Base-by-base conservation (phyloP, 2,113 vertebrate genomes). In the Nansenia antarctica region DNA sequence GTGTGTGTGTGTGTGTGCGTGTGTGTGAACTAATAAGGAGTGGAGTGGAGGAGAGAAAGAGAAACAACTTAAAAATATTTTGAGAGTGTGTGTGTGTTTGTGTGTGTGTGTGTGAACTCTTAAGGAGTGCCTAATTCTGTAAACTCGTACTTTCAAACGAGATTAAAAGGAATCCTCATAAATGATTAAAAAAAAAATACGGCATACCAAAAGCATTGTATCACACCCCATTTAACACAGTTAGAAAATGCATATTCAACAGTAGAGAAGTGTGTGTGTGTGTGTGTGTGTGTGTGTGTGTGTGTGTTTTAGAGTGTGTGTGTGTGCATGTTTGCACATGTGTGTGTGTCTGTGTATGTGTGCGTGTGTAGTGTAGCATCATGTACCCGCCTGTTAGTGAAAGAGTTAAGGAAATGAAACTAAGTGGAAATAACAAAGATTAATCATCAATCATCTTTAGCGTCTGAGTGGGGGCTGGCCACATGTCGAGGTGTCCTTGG, bases 161-260 rank as follows among this genome's bases (percentile, higher is more conserved):
- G 82, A 88, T 90, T 70, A 84, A 80, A 79, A 64, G 72, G 83
- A 85, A 84, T 72, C 62, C 71, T 67, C 61, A 77, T 69, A 85
- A 86, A 89, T 83, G 81, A 87, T 74, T 69, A 86, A 87, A n/a
- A 89, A 89, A 89, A 86, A 80, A 86, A 78, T 82, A 49, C 73
- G 83, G n/a, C n/a, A n/a, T n/a, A n/a, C 34, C 81, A 68, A 68
- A 89, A 86, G 84, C 65, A 82, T 78, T 67, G 70, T 20, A 78
- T 84, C 85, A 87, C 87, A 75, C 76, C 76, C 82, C 88, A 88
- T 91, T 91, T 88, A 87, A 79, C 89, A 83, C 59, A 62, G 62
- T 74, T 66, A 69, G 35, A 54, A 70, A 57, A 67, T 39, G 64
- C 59, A 61, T 63, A 34, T 39, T 6, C 45, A 20, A 49, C 15